Conservation (phyloP, 2,797 vertebrate genomes). For the Toxotes lorentzi region DNA sequence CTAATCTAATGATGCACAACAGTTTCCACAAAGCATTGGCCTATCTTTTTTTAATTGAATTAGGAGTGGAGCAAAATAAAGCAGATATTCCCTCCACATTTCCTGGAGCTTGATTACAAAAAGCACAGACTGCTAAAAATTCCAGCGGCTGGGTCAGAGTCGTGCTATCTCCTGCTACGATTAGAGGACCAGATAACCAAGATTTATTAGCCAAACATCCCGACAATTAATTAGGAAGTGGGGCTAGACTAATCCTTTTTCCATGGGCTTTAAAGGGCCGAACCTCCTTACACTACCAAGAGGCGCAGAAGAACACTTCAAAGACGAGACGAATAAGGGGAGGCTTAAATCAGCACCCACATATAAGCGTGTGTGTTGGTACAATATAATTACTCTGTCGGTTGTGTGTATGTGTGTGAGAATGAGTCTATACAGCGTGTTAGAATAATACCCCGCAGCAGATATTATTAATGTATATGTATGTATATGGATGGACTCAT, state of each 20-base stretch:
- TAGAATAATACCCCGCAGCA: slow-evolving; percentile 12
- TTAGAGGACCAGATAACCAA: slow-evolving; percentile 80
- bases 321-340: slow-evolving; percentile 60
- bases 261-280: slow-evolving; percentile 74
- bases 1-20: slow-evolving; percentile 70
- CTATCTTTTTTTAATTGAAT: slow-evolving; percentile 81
- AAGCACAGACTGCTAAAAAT: slow-evolving; percentile 72
- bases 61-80: slow-evolving; percentile 74
- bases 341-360: slow-evolving; percentile 66
- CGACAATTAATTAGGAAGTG: slow-evolving; percentile 83
- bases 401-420: neutral
- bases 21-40: slow-evolving; percentile 64
- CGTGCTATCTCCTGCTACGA: slow-evolving; percentile 75
- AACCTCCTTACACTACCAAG: slow-evolving; percentile 59
- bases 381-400: slow-evolving; percentile 41
- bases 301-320: slow-evolving; percentile 66
- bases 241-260: slow-evolving; percentile 82
- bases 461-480: slow-evolving; percentile 31
- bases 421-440: slow-evolving; percentile 4
- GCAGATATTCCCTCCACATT: slow-evolving; percentile 68
- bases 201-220: slow-evolving; percentile 84
- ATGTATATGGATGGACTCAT: slow-evolving; percentile 37
- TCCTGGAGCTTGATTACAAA: slow-evolving; percentile 73
- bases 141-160: slow-evolving; percentile 69
- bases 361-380: slow-evolving; percentile 22